Base-by-base conservation (phyloP, 1,140 invertebrate genomes). In the Euwallacea similis region DNA sequence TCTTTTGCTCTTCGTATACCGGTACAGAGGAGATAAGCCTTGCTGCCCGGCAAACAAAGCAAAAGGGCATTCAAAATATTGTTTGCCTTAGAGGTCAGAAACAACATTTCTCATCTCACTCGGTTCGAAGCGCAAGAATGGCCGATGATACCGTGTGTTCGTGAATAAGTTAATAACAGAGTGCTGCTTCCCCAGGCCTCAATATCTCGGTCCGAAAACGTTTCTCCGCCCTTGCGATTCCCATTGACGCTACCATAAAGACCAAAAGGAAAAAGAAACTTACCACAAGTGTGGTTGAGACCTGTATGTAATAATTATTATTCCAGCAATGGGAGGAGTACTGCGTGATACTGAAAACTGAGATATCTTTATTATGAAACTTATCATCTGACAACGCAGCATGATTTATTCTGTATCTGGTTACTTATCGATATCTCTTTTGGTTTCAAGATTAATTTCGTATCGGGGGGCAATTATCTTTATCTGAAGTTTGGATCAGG, bases 151-250 rank as follows among this genome's bases (percentile, higher is more conserved):
- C 33, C 41, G 15, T 65, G 13, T 33, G 21, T 61, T 53, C 59
- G 60, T 71, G 73, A 76, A 74, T 72, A 59, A 69, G 75, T 74
- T 76, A 76, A 76, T 76, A 74, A 74, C 69, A 76, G 68, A 71
- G 68, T 74, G 61, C 68, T 66, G 71, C 71, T 44, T 64, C 75
- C 66, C 71, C 61, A 64, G 73, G 73, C 73, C 63, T 68, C 10
- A 68, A 71, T 69, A 16, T 75, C 41, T 64, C 55, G 67, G 43
- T 15, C 59, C 61, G 63, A 73, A 73, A 71, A 76, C 61, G 59
- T 50, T 61, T 68, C 21, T 67, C 50, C 66, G 72, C 75, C 75
- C 70, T 73, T 76, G 70, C 70, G 50, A 72, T 72, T 63, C 66
- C 70, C 73, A 74, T 72, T 66, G 43, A 72, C 66, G 70, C 62